These are phyloP conservation scores for Neodiprion pinetum DNA, from an alignment of 1,140 invertebrate genomes.

Conservation along the genomic window DNA sequence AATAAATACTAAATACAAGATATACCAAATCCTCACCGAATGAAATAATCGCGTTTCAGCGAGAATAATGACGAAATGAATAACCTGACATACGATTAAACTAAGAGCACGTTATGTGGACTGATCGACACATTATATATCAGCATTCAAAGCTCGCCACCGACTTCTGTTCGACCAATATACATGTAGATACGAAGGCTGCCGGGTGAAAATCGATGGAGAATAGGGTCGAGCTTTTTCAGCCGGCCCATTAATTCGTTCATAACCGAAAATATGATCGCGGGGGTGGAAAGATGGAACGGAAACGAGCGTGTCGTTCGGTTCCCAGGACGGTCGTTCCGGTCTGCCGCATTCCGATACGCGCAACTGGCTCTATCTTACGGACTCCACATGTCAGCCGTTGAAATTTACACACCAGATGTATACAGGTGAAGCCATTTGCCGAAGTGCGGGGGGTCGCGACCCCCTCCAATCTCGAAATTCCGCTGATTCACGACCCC, in stretches of 20 bases:
- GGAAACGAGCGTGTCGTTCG: not conserved
- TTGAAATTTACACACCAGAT: constrained; percentile 30
- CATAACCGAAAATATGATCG: constrained; percentile 13
- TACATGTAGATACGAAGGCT: constrained; percentile 2
- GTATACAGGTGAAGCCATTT: constrained; percentile 4
- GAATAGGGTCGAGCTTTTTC: not conserved
- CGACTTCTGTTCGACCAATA: constrained; percentile 10
- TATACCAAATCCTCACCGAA: too few relatives aligned
- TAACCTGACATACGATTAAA: too few relatives aligned
- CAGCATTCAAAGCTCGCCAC: not conserved
- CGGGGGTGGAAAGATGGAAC: constrained; percentile 7
- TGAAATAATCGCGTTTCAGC: too few relatives aligned
- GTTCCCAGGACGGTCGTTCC: not conserved
- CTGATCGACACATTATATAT: constrained; percentile 12
- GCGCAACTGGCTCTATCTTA: not conserved
- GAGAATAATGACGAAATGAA: too few relatives aligned
- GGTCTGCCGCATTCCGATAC: not conserved
- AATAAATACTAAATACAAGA: too few relatives aligned
- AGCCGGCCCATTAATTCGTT: constrained; percentile 4
- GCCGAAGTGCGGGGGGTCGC: constrained; percentile 28
- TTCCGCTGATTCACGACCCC: too few relatives aligned
- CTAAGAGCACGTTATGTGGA: too few relatives aligned
- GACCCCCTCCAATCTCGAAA: constrained; percentile 5
- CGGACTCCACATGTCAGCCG: constrained; percentile 19
- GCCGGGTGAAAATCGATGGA: constrained; percentile 14